Evolutionary conservation across 92 coral and sea anemone genomes (phyloP), one percentile per base, ranked within the genome.

Genomic region (Epizoanthus ramosus): DNA sequence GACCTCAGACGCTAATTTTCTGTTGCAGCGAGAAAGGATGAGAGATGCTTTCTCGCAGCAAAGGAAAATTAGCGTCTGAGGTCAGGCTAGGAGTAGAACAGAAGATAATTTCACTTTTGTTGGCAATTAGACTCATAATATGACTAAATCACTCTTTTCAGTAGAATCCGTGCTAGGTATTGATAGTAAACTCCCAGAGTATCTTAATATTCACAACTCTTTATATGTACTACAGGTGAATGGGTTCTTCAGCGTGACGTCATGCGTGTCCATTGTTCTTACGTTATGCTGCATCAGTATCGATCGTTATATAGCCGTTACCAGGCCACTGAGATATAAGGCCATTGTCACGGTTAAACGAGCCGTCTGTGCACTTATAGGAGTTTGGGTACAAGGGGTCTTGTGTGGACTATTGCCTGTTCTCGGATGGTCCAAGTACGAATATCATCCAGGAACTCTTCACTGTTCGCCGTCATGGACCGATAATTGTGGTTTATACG

Each of bases 381-480:
- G 69, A 24, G 95, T 88, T 69, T 91, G 95, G 94, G 43, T 86
- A 54, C 93, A 90, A 81, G 87, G 96, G 15, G 21, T 94, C 18
- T 75, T 96, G 75, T 86, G 85, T 33, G 99, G 96, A 57, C 79
- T 92, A 60, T 76, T 92, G 74, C 99, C 99, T 19, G 64, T 94
- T 14, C 74, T 90, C 58, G 98, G 96, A 10, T 88, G 91, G 92
- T 89, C 94, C 2, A 75, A 73, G 23, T 94, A 96, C 81, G 85
- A 86, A 75, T 96, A 96, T 23, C 90, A 94, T 71, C 92, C 98
- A 84, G 93, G 92, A 41, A 96, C 99, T 3, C 79, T 94, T 23
- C 98, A 96, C 80, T 96, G 99, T 74, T 96, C 98, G 10, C 98
- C 98, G 0, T 73, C 91, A 2, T 94, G 95, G 92, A 84, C 87